Base-by-base conservation (phyloP, 2,797 vertebrate genomes). In the Molossus alvarezi region DNA sequence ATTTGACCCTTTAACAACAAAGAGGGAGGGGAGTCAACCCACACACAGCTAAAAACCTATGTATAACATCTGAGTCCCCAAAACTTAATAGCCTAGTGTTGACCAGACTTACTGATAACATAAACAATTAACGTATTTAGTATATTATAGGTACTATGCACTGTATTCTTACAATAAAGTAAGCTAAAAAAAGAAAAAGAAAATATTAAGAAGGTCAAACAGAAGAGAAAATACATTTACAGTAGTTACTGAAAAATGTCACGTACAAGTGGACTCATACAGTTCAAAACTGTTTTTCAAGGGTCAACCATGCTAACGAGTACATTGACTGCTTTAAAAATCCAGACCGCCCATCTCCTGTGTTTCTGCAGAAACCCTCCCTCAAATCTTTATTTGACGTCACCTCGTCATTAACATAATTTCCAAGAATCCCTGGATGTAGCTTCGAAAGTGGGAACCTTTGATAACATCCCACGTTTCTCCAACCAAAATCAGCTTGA, bases 401-500 rank as follows among this genome's bases (percentile, higher is more conserved):
- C 29, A 65, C 7, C 17, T 65, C 79, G 72, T 88, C 41, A 91
- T 60, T 69, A 69, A 79, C 27, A 85, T 10, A 6, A 93, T 71
- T 92, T 86, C 48, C 21, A 87, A 90, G 53, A 69, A 95, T 87
- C 4, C 73, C 21, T 71, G 60, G 41, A 82, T 94, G 83, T 83
- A 60, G 33, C 33, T 48, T 0, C 41, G 51, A 86, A 93, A 64
- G 33, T n/a, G 11, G 83, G 83, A 87, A 72, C 1, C n/a, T 90
- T 29, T 25, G 21, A 69, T 62, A 95, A 79, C 33, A 1, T 12
- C 18, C n/a, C 25, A 45, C 25, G 25, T 77, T 75, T 75, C 62
- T 86, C 71, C 86, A 6, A 83, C 17, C 79, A 53, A 90, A 95
- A 84, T 64, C 33, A 93, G 18, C 25, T 77, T 89, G 51, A 20